Conservation (phyloP, 2,888 invertebrate species). For the Tinea semifulvella region DNA sequence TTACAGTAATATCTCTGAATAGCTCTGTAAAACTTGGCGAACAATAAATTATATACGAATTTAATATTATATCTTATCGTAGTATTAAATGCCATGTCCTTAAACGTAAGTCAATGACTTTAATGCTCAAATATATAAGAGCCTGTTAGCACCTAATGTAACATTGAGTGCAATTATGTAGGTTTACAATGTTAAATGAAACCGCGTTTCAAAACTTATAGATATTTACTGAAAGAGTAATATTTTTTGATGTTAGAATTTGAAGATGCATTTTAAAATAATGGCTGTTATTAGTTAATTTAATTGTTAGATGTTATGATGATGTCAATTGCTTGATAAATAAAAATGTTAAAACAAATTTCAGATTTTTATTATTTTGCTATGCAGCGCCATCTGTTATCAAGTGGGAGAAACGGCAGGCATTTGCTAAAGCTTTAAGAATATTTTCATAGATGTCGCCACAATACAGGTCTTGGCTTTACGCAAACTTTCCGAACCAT, state of each 20-base stretch:
- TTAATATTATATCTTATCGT: no score
- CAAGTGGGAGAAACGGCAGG: background rate
- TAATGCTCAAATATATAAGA: conserved; percentile 8
- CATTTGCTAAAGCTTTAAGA: background rate
- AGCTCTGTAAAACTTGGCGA: no score
- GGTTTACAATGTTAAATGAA: no score
- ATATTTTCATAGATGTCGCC: background rate
- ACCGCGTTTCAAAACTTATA: conserved; percentile 1
- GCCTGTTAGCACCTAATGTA: background rate
- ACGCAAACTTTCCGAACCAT: no score
- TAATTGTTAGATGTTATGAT: background rate
- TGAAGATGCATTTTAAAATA: conserved; percentile 6
- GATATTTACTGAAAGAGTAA: background rate
- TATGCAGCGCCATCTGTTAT: conserved; percentile 6
- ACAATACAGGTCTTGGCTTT: background rate
- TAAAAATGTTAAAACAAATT: background rate
- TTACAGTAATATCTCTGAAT: no score
- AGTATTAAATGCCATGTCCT: no score
- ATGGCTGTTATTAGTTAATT: conserved; percentile 8
- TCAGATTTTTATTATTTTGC: background rate
- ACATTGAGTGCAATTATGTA: background rate
- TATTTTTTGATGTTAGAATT: conserved; percentile 11
- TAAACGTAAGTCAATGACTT: no score
- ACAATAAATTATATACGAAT: no score
- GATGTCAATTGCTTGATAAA: conserved; percentile 8